Evolutionary conservation across 2,797 vertebrate species (phyloP), one percentile per base, ranked within the genome.

Genomic region (Aplochiton taeniatus): DNA sequence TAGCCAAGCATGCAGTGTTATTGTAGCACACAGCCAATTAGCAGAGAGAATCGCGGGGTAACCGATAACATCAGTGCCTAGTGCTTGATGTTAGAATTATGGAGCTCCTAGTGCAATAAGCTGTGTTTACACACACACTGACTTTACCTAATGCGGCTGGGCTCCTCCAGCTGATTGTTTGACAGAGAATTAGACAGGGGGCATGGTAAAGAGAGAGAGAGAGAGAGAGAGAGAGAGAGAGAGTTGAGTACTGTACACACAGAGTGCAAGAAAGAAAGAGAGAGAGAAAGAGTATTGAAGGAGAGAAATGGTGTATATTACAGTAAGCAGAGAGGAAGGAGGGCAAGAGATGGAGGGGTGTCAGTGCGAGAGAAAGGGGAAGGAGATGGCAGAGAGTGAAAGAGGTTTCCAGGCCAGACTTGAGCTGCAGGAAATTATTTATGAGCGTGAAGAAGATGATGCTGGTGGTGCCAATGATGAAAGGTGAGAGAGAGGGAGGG

Each of bases 391-490:
- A 83, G 74, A 76, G 84, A 86, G 83, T 82, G 85, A 90, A 84
- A 86, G 80, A 88, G 89, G 82, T 89, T 92, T 92, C 86, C 88
- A 89, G 90, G 86, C 89, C 90, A 91, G 86, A 87, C 82, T 88
- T 87, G 82, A 90, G 89, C 83, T 89, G 85, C 79, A 88, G 85
- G 86, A 90, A 90, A 89, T 89, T 86, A 89, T 90, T 90, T 88
- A 88, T 89, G 86, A 89, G 86, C 75, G 76, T 81, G 83, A 89
- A 89, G 82, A 88, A 85, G 86, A 89, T 88, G 82, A 85, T 85
- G 81, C 81, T 86, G 81, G 83, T 81, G 78, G 80, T 85, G 82
- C 80, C 81, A 77, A 76, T 85, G 85, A 88, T 88, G 82, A 84
- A 88, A 85, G 85, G 69, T 78, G 2, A 73, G 65, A 76, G 65